Evolutionary conservation across 1,140 invertebrate species (phyloP).

Genomic region (Ostrea edulis): DNA sequence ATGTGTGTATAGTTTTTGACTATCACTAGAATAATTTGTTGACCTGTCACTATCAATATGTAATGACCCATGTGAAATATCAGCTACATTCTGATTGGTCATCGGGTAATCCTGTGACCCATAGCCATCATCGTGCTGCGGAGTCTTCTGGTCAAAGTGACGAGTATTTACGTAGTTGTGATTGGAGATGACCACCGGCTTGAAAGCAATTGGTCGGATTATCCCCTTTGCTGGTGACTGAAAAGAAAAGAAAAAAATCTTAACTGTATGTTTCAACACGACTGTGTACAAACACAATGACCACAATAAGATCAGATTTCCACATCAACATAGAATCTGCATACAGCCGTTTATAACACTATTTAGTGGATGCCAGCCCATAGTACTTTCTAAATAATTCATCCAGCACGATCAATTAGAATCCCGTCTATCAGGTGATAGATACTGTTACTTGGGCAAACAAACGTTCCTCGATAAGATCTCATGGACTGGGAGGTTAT

Average conservation of each 20-base stretch:
- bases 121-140: conserved; percentile 67
- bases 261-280: background rate
- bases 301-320: background rate
- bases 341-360: background rate
- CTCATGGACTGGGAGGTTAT: background rate
- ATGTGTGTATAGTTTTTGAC: conserved; percentile 58
- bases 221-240: conserved; percentile 83
- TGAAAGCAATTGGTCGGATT: conserved; percentile 88
- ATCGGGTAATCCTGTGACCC: conserved; percentile 64
- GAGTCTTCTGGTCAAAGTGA: conserved; percentile 57
- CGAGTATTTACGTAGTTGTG: conserved; percentile 54
- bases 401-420: background rate
- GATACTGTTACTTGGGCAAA: conserved; percentile 14
- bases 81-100: conserved; percentile 54
- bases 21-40: conserved; percentile 67
- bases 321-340: background rate
- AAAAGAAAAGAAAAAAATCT: conserved; percentile 58
- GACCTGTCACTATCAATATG: conserved; percentile 69
- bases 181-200: conserved; percentile 81
- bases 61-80: conserved; percentile 59
- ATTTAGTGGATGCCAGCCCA: background rate
- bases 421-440: conserved; percentile 1
- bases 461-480: conserved; percentile 9
- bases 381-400: conserved; percentile 24
- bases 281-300: background rate